Base-by-base conservation (phyloP, 2,888 invertebrate species). In the Drosophila neutralis region DNA sequence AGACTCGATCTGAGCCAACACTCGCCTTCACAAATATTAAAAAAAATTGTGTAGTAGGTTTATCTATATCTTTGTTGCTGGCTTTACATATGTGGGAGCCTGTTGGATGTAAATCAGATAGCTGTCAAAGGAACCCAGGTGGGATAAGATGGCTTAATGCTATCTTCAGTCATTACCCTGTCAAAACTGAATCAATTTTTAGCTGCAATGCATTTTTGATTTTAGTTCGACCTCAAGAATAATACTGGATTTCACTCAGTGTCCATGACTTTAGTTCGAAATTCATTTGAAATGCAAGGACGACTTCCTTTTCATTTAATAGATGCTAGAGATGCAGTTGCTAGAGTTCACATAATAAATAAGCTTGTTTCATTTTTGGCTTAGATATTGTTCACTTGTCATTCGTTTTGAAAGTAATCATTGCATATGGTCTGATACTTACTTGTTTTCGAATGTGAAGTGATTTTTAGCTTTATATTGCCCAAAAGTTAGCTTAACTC, bases 1-100 rank as follows among this genome's bases (percentile, higher is more conserved):
- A 31, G 24, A 51, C 33, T 4, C 4, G 5, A 53, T 31, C 51
- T 42, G 38, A 21, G 15, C n/a, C 18, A 18, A 31, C 29, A 35
- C 6, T 54, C 52, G 56, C 72, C 74, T 57, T 33, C 65, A 53
- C 53, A 73, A 36, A 5, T n/a, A 40, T n/a, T 31, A 11, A 5
- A 40, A 36, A 15, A 42, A 42, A 21, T 21, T 21, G 11, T 42
- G 21, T 42, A 42, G 5, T 42, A 42, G 11, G 21, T 21, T 42
- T 42, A 21, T 21, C 21, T 42, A 11, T 21, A 42, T 42, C 42
- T 42, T 21, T 42, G 21, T 42, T 42, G 42, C 21, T 21, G 42
- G 42, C 21, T 11, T 11, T 6, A 21, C 5, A 11, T 42, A 21
- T 6, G 24, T 45, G 24, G 24, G 2, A 45, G 45, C 15, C 15